Base-by-base conservation (phyloP, 2,888 invertebrate species). In the Scelioninae gen. 1 region DNA sequence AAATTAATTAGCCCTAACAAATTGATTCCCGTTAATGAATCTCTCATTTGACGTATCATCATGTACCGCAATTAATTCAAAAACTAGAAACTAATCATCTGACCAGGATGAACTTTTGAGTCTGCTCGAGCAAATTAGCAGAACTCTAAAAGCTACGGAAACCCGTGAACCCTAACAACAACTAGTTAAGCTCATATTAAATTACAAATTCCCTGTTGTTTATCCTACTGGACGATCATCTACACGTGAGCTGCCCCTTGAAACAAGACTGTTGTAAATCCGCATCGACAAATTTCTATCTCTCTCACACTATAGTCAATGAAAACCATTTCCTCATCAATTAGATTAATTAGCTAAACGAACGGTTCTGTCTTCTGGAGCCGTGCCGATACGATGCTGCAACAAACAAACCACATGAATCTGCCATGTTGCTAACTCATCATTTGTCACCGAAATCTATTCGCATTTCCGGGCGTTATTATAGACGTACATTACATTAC, bases 351-450 rank as follows among this genome's bases (percentile, higher is more conserved):
- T 66, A 66, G 60, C 66, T 60, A 66, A 58, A 60, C 51, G 58
- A 51, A 58, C 40, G 60, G 23, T 43, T 31, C 38, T 53, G 43
- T 66, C 66, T 58, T 66, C 40, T 34, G 32, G 45, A 13, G 15
- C 15, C 13, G 13, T 15, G n/a, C 60, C 45, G 68, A 45, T 77
- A 58, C 62, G 29, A 49, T 13, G 47, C 5, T 56, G 69, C 69
- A 69, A 77, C 69, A 69, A 77, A 77, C 69, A 62, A 69, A 77
- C 77, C 68, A n/a, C 68, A 47, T 29, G 47, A 45, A 62, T 45
- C 43, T 11, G 34, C 10, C 49, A 13, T 16, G 51, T 34, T 13
- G 13, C 16, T 40, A 53, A 60, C 40, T 66, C 65, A 77, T 23
- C 56, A 78, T 71, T 77, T 56, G 65, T 78, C 78, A 65, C 34